phyloP scores from a whole-genome alignment of 2,888 invertebrate genomes.

The Antheraea assamensis region DNA sequence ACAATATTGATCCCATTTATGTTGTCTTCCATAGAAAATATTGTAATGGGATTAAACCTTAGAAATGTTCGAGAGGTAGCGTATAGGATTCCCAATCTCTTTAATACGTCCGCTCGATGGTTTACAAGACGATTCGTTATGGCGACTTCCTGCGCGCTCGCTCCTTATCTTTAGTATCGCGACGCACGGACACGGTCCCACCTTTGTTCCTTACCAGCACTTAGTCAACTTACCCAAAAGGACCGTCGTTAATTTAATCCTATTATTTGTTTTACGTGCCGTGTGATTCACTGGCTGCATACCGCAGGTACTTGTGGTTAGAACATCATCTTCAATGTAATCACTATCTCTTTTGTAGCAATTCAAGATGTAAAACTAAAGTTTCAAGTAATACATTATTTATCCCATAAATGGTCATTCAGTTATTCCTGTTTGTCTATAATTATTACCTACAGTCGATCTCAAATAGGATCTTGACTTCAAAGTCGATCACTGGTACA shows the following conservation, averaged over 20 bases:
- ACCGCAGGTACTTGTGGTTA: neutral
- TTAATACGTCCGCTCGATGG: slow-evolving; percentile 10
- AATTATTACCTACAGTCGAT: no score
- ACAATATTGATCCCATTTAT: neutral
- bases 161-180: slow-evolving; percentile 53
- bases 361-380: neutral
- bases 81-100: slow-evolving; percentile 11
- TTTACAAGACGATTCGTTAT: slow-evolving; percentile 37
- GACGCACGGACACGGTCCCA: slow-evolving; percentile 31
- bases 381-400: neutral
- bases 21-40: neutral
- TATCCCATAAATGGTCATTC: neutral
- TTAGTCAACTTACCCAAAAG: slow-evolving; percentile 55
- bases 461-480: neutral
- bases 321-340: neutral
- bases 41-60: slow-evolving; percentile 10
- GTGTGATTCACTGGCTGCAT: slow-evolving; percentile 39
- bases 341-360: neutral
- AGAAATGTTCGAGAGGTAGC: neutral
- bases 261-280: slow-evolving; percentile 42
- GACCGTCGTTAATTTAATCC: slow-evolving; percentile 57
- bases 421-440: no score
- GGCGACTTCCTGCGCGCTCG: slow-evolving; percentile 60
- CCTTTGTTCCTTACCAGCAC: slow-evolving; percentile 63
- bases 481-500: neutral